These are phyloP conservation scores for Nymphicus hollandicus DNA, from an alignment of 2,113 vertebrate species.

Conservation along the genomic window DNA sequence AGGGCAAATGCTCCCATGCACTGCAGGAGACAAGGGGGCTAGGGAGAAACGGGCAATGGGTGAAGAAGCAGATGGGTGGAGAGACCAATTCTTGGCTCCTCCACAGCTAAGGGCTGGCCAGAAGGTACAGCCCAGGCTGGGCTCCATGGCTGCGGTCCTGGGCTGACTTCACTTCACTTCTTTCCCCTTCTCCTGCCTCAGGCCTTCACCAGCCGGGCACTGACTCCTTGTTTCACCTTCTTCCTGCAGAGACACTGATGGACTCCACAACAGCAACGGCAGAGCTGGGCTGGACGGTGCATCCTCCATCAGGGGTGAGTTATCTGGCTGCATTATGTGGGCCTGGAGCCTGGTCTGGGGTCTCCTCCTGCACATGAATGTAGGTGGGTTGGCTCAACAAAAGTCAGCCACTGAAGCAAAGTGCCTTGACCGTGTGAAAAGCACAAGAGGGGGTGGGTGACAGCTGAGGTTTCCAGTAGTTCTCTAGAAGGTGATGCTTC, in stretches of 20 bases:
- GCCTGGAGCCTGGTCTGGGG: not conserved
- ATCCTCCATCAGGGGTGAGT: constrained; percentile 91
- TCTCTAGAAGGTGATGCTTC: not conserved
- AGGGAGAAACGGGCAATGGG: not conserved
- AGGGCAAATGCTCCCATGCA: accelerated
- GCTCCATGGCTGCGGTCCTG: not conserved
- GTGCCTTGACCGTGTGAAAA: not conserved
- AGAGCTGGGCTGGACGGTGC: constrained; percentile 92
- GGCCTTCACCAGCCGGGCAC: too few relatives aligned
- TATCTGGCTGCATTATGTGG: accelerated
- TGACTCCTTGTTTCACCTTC: constrained; percentile 39
- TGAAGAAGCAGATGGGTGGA: not conserved
- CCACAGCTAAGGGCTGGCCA: not conserved
- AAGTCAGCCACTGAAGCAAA: not conserved
- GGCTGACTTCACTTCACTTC: not conserved
- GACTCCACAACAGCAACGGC: constrained; percentile 95
- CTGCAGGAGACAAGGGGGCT: not conserved
- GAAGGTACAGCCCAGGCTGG: not conserved
- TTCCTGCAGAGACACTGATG: constrained; percentile 89
- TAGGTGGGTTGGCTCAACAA: not conserved
- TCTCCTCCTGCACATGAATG: accelerated
- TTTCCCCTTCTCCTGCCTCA: not conserved
- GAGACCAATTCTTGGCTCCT: not conserved
- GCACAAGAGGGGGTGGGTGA: not conserved
- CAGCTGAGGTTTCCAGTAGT: not conserved